Percentiles rank a stretch among this genome's conserved stretches.
Evolutionary conservation across 1,140 invertebrate genomes (phyloP).

Genomic region (Drosophila willistoni): DNA sequence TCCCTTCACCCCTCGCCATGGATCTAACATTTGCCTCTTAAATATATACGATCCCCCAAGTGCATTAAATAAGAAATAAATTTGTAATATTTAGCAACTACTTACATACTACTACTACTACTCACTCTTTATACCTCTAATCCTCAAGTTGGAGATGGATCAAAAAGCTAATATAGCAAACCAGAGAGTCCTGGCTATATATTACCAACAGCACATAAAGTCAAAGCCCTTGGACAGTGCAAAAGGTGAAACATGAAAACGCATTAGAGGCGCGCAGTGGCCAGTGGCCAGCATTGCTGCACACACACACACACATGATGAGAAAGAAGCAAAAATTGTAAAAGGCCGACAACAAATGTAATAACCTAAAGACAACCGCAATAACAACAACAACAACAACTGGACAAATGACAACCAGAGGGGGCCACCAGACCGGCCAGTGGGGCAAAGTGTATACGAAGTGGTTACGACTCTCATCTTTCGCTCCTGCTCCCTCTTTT

Average conservation of each 20-base stretch:
- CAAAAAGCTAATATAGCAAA: constrained; percentile 11
- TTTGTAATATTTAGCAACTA: constrained; percentile 13
- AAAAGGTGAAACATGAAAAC: constrained; percentile 23
- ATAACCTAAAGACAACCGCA: constrained; percentile 23
- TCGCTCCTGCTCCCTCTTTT: background rate
- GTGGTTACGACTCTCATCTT: constrained; percentile 13
- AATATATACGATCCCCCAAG: background rate
- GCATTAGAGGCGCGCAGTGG: constrained; percentile 2
- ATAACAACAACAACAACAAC: constrained; percentile 8
- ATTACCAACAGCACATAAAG: constrained; percentile 36
- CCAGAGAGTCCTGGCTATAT: constrained; percentile 18
- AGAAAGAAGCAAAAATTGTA: constrained; percentile 27
- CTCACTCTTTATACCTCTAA: background rate
- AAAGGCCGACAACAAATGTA: constrained; percentile 33
- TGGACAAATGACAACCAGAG: constrained; percentile 31
- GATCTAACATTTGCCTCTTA: background rate
- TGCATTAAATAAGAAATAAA: constrained; percentile 1
- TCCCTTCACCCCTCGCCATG: background rate
- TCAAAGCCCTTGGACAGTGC: constrained; percentile 17
- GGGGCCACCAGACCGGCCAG: background rate
- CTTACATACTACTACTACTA: constrained; percentile 3
- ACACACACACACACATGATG: constrained; percentile 19
- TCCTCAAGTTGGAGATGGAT: constrained; percentile 2
- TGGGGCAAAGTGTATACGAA: constrained; percentile 4
- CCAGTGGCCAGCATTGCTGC: background rate